phyloP scores from a whole-genome alignment of 1,140 invertebrate species.

The Brachionus manjavacas region DNA sequence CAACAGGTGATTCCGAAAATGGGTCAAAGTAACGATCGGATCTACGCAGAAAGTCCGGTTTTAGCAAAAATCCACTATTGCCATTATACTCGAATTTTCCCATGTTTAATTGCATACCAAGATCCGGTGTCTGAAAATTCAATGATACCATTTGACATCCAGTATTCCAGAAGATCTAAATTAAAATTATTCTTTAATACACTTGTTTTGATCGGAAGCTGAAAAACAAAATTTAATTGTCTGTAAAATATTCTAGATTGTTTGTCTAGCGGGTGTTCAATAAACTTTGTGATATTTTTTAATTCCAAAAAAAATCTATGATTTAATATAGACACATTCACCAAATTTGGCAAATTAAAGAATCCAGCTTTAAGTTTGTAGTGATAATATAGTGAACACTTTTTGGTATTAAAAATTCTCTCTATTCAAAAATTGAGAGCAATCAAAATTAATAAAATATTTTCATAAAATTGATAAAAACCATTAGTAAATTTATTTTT shows the following conservation, averaged over 20 bases:
- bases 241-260: background rate
- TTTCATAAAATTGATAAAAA: too few species aligned
- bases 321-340: too few species aligned
- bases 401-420: too few species aligned
- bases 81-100: conserved; percentile 99
- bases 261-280: too few species aligned
- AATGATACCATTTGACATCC: conserved; percentile 99
- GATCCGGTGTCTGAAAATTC: conserved; percentile 98
- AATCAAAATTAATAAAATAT: too few species aligned
- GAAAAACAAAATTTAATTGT: background rate
- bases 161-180: conserved; percentile 91
- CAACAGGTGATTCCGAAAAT: conserved; percentile 96
- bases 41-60: conserved; percentile 97
- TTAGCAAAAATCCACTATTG: conserved; percentile 93
- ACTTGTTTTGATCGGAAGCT: background rate
- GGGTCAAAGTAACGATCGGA: conserved; percentile 94
- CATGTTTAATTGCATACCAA: conserved; percentile 99
- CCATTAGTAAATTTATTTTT: too few species aligned
- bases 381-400: too few species aligned
- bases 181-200: background rate
- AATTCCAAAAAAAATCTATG: too few species aligned
- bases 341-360: too few species aligned
- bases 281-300: too few species aligned
- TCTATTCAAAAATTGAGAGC: too few species aligned
- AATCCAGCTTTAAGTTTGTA: too few species aligned